Base-by-base conservation (phyloP, 2,888 invertebrate species). In the Ochropleura plecta region DNA sequence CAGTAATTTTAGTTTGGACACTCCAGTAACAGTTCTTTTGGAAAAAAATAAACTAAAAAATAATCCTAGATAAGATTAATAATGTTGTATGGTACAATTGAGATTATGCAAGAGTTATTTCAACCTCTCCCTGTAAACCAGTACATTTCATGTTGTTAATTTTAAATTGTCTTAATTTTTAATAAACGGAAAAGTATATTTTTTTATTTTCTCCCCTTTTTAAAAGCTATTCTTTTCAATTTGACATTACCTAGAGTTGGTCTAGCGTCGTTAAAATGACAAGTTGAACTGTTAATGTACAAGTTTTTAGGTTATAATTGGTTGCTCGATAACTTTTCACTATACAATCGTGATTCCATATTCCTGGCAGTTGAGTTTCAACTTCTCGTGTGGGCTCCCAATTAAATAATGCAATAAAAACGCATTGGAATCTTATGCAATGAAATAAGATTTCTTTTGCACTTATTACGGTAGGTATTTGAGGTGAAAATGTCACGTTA, bases 221-320 rank as follows among this genome's bases (percentile, higher is more conserved):
- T 81, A 51, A 14, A 6, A 55, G n/a, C 14, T 55, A 18, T 73
- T 67, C 79, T 84, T 85, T 86, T 91, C 95, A 91, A 96, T 96
- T 96, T 96, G 96, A 94, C 95, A 95, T 96, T 96, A 96, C 96
- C 96, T 96, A 96, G 96, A 94, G 84, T 62, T 75, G 73, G 78
- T 95, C 95, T 96, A 96, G 96, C 77, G 96, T 96, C 94, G 86
- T 90, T 94, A 95, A 96, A 94, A 95, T 96, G 95, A 93, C 95
- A 96, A 96, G 94, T 96, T 95, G 95, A 88, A 83, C 89, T 78
- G 51, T 73, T 81, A 9, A 53, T 59, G n/a, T 64, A 44, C 40
- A 44, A 8, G 16, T 12, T 7, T 60, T 42, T 51, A 30, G 65
- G 70, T 78, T n/a, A 10, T 2, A 8, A n/a, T 1, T 20, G 64